Conservation (phyloP, 2,888 invertebrate genomes). For the Lamellibrachia columna region DNA sequence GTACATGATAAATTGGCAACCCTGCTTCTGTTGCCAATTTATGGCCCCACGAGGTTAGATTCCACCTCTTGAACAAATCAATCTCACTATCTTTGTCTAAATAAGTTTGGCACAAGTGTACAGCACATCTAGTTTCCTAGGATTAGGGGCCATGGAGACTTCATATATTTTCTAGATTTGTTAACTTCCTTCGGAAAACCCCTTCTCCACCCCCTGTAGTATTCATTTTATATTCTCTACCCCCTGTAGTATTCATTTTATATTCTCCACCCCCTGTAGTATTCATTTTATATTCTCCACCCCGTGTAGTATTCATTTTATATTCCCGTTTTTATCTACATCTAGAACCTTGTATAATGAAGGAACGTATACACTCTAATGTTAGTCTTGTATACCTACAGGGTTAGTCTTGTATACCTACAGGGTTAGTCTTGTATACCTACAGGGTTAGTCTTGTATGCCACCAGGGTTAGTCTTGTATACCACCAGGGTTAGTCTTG, state of each 20-base stretch:
- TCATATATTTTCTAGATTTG: neutral
- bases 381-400: too few species aligned
- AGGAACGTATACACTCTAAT: neutral
- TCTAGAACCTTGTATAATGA: neutral
- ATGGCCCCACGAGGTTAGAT: neutral
- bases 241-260: too few species aligned
- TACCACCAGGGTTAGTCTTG: too few species aligned
- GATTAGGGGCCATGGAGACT: neutral
- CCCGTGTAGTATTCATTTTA: too few species aligned
- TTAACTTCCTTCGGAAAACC: neutral
- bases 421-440: too few species aligned
- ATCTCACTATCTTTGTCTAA: neutral
- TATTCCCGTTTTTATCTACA: neutral
- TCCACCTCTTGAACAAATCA: neutral
- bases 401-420: too few species aligned
- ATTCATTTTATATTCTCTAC: neutral
- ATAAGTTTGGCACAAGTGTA: neutral
- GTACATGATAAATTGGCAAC: neutral
- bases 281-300: too few species aligned
- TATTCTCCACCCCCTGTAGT: too few species aligned
- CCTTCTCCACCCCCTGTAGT: neutral
- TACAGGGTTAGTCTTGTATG: too few species aligned
- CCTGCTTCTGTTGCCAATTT: neutral
- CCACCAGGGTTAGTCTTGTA: too few species aligned
- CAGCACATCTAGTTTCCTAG: neutral